Evolutionary conservation across 2,113 vertebrate species (phyloP), one percentile per base, ranked within the genome.

Genomic region (Eurystomus gularis): DNA sequence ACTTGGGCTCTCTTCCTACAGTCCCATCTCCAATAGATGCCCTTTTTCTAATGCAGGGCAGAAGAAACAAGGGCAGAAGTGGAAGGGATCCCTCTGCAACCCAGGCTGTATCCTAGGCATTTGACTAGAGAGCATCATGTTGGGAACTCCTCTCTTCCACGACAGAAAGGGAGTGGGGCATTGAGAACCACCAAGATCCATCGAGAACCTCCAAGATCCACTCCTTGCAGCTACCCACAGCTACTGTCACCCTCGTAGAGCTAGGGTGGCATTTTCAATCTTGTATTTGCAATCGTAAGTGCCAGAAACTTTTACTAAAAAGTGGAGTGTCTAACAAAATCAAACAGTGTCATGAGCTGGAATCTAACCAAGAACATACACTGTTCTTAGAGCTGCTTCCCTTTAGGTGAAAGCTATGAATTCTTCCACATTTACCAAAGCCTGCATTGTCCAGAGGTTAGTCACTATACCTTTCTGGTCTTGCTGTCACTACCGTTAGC

Each of bases 181-280:
- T 0, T 6, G 28, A 39, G 37, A 85, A 76, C 17, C 29, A 42
- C 31, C 58, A 48, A n/a, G 26, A 54, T 26, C 25, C 26, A 21
- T 42, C 15, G 31, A 39, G 37, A 85, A 75, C 17, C 29, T 44
- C 31, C 58, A 46, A n/a, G 26, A 54, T 26, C 28, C 26, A 19
- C 12, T 80, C 42, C 61, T 64, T 39, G 13, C 8, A 58, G 29
- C 44, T 23, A 77, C 29, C 8, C 33, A 35, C 21, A 49, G 83
- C 24, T 33, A 25, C 40, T 35, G 28, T 0, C 0, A 0, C 26
- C 42, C n/a, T 42, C 19, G 29, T 21, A 46, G 79, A 76, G 52
- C 33, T 17, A 37, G 3, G 6, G 42, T 24, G 23, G 39, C 37
- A 40, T 88, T 93, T 92, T 66, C 42, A 76, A 77, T 29, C 42